A percentile compares a stretch with the other conserved stretches of the same genome.
Evolutionary conservation across 2,888 invertebrate genomes (phyloP).

Genomic region (Stramonita haemastoma): DNA sequence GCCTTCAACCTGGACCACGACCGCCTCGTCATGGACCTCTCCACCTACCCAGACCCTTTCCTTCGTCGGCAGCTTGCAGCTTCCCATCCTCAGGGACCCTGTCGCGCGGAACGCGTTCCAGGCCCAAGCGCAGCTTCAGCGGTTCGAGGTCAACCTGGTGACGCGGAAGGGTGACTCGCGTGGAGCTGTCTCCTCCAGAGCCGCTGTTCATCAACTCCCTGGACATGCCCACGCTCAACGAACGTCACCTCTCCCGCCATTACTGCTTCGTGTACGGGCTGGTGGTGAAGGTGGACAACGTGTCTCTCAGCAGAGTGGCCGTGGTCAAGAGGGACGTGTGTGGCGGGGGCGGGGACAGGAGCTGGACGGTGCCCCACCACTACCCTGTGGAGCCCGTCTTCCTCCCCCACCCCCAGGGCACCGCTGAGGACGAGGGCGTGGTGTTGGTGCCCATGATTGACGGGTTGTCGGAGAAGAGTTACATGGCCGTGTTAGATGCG

Average conservation of each 20-base stretch:
- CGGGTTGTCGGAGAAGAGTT: conserved; percentile 60
- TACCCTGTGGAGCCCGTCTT: conserved; percentile 72
- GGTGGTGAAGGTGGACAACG: conserved; percentile 65
- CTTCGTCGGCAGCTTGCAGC: conserved; percentile 63
- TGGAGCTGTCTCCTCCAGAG: conserved; percentile 31
- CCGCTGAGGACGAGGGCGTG: conserved; percentile 71
- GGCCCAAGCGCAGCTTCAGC: conserved; percentile 59
- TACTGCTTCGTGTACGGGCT: conserved; percentile 73
- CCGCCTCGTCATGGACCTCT: conserved; percentile 63
- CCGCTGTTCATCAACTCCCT: conserved; percentile 57
- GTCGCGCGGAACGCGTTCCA: conserved; percentile 59
- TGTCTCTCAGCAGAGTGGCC: conserved; percentile 58
- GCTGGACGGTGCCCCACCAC: conserved; percentile 61
- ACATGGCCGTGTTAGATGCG: conserved; percentile 69
- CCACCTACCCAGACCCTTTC: conserved; percentile 66
- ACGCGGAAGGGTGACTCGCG: conserved; percentile 36
- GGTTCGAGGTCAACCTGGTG: conserved; percentile 62
- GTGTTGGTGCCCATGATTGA: conserved; percentile 69
- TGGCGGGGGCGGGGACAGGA: conserved; percentile 53
- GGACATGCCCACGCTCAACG: conserved; percentile 73
- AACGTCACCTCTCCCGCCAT: conserved; percentile 58
- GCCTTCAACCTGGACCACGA: conserved; percentile 61
- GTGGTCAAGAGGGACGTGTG: conserved; percentile 73
- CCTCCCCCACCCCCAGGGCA: conserved; percentile 59
- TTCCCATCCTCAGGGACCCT: conserved; percentile 59